Percentiles rank a stretch among this genome's conserved stretches.
These are phyloP conservation scores for Paradisaea rubra DNA, from an alignment of 2,113 vertebrate genomes.

Conservation along the genomic window DNA sequence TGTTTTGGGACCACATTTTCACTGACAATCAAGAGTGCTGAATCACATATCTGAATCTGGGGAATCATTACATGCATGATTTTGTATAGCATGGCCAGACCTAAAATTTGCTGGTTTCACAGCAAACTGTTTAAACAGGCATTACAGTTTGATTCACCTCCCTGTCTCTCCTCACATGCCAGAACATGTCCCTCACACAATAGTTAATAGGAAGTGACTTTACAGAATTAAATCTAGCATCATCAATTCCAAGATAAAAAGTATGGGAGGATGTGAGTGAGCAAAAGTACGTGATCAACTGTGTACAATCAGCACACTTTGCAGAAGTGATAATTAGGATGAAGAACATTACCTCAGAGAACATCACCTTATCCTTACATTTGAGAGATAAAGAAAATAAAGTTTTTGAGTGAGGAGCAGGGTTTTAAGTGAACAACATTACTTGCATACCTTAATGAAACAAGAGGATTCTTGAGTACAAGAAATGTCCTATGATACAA, in stretches of 20 bases:
- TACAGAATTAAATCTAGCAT: not conserved
- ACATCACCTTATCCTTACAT: not conserved
- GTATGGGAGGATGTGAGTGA: not conserved
- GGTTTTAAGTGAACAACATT: not conserved
- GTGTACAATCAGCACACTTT: not conserved
- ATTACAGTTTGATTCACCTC: not conserved
- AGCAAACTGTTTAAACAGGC: not conserved
- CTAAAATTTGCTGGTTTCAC: not conserved
- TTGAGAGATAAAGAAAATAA: not conserved
- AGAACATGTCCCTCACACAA: not conserved
- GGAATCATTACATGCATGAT: not conserved
- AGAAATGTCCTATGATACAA: not conserved
- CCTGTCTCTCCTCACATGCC: not conserved
- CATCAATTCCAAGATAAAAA: not conserved
- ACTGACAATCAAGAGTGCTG: not conserved
- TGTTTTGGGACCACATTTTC: not conserved
- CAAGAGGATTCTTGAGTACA: not conserved
- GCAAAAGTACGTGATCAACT: not conserved
- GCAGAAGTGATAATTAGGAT: not conserved
- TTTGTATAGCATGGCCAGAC: not conserved
- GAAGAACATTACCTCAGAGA: not conserved
- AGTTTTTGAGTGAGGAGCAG: not conserved
- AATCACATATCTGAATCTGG: not conserved
- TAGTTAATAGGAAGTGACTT: not conserved
- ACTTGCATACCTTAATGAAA: not conserved